Evolutionary conservation across 2,113 vertebrate species (phyloP).

Genomic region (Cheilinus undulatus): DNA sequence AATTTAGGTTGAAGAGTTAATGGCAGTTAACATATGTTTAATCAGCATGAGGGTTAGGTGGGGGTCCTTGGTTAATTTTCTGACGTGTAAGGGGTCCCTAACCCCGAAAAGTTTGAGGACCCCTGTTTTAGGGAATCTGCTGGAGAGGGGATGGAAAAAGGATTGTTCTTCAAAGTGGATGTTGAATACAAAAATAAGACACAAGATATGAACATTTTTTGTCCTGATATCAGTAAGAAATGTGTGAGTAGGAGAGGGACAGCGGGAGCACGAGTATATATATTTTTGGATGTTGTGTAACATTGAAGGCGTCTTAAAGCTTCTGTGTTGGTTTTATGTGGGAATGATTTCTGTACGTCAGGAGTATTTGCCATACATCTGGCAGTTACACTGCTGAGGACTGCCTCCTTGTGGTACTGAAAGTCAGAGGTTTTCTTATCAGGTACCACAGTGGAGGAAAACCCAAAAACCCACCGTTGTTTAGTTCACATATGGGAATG

Average conservation of each 20-base stretch:
- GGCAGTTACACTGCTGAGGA: neutral
- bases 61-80: too few relatives aligned
- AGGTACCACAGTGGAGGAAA: neutral
- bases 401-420: neutral
- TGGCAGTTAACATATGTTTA: too few relatives aligned
- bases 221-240: neutral
- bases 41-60: too few relatives aligned
- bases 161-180: neutral
- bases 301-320: slow-evolving; percentile 6
- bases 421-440: neutral
- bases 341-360: neutral
- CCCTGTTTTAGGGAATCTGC: too few relatives aligned
- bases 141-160: too few relatives aligned
- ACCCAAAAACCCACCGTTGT: neutral
- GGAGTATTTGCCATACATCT: neutral
- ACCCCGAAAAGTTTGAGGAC: too few relatives aligned
- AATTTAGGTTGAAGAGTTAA: too few relatives aligned
- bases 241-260: neutral
- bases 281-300: slow-evolving; percentile 8
- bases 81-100: too few relatives aligned
- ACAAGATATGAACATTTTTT: neutral
- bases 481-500: neutral
- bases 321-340: neutral
- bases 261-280: neutral
- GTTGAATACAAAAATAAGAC: neutral